These are phyloP conservation scores for Ophiodon elongatus DNA, from an alignment of 2,113 vertebrate species.

Conservation along the genomic window DNA sequence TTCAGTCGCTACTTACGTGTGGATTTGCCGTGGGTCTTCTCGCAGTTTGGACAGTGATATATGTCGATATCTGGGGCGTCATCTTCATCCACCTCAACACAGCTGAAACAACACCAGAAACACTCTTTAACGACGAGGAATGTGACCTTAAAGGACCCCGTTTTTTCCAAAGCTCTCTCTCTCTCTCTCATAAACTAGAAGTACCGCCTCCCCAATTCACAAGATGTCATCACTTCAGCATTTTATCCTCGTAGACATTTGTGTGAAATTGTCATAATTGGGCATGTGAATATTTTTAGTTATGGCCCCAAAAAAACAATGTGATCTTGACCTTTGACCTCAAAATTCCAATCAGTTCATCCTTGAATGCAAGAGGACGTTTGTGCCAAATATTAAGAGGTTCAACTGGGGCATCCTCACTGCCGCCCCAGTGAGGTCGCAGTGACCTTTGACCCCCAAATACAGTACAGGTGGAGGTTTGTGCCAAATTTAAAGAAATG, in stretches of 20 bases:
- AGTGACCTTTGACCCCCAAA: background rate
- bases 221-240: background rate
- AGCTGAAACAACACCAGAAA: slow-evolving; percentile 83
- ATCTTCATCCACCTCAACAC: slow-evolving; percentile 96
- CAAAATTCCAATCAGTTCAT: background rate
- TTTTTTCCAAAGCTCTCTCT: background rate
- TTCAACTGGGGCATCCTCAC: no score
- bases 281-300: background rate
- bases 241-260: background rate
- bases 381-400: background rate
- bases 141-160: background rate
- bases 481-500: background rate
- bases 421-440: background rate
- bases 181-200: background rate
- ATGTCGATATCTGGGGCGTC: slow-evolving; percentile 98
- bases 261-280: background rate
- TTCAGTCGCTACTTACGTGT: slow-evolving; percentile 87
- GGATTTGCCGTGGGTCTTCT: slow-evolving; percentile 96
- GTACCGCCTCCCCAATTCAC: background rate
- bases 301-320: background rate
- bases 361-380: background rate
- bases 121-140: background rate
- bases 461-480: background rate
- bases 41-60: slow-evolving; percentile 98
- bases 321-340: background rate